These are phyloP conservation scores for Caenorhabditis becei DNA, from an alignment of 2,888 invertebrate species.

Conservation along the genomic window DNA sequence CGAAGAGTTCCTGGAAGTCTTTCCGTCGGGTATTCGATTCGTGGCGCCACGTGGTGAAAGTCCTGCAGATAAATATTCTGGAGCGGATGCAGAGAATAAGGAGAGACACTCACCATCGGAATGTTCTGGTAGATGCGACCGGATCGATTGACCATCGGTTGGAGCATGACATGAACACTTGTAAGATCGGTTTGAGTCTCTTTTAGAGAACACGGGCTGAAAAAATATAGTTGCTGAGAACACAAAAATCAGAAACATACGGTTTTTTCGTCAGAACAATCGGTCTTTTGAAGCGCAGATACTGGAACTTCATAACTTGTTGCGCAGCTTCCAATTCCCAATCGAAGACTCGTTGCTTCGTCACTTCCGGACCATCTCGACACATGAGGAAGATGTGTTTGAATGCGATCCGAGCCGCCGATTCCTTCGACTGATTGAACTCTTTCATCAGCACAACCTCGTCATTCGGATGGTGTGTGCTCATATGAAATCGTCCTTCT, in stretches of 20 bases:
- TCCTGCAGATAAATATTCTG: not conserved
- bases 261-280: constrained; percentile 32
- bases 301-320: constrained; percentile 35
- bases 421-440: constrained; percentile 23
- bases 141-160: not conserved
- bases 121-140: constrained; percentile 12
- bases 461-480: constrained; percentile 32
- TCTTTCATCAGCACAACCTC: constrained; percentile 40
- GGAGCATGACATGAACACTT: constrained; percentile 9
- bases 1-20: constrained; percentile 11
- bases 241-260: constrained; percentile 12
- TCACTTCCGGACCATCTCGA: constrained; percentile 48
- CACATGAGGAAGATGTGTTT: constrained; percentile 44
- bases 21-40: not conserved
- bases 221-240: not conserved
- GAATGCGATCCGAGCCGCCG: constrained; percentile 18
- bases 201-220: constrained; percentile 7
- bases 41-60: constrained; percentile 11
- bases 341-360: constrained; percentile 21
- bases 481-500: constrained; percentile 63
- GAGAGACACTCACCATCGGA: not conserved
- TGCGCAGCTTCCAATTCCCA: constrained; percentile 41
- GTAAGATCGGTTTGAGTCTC: constrained; percentile 34
- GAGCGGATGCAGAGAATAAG: not conserved
- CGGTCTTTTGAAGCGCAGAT: constrained; percentile 46